Evolutionary conservation across 2,113 vertebrate species (phyloP), one percentile per base, ranked within the genome.

Genomic region (Brachyhypopomus gauderio): DNA sequence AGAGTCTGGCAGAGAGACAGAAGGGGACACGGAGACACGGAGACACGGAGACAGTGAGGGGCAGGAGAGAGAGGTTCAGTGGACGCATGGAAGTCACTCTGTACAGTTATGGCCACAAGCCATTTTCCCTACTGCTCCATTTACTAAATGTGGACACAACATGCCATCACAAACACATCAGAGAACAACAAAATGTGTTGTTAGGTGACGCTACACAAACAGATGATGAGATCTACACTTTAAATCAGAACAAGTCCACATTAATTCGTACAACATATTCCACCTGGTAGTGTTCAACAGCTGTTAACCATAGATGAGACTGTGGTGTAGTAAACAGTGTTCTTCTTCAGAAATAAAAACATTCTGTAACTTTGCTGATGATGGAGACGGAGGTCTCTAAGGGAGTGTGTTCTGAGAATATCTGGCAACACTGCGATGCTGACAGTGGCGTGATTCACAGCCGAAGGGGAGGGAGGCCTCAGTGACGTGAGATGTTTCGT

Each of bases 101-200:
- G 80, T 59, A 85, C 72, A n/a, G 67, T 75, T 77, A 80, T 60
- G 60, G 71, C 84, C 74, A 70, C n/a, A 66, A 78, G 81, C 74
- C 63, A 56, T 74, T 81, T 59, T 78, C 63, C 60, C 62, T 45
- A 59, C 67, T 73, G 82, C 75, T 72, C 67, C 60, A 83, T 77
- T 82, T 83, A 79, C 82, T 75, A 78, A 80, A 85, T 78, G 72
- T 83, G 73, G 62, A 59, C 22, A 45, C 12, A 55, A 66, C 78
- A 60, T 76, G 75, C 41, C 45, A 52, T 12, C 5, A 70, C 34
- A 34, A 52, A 76, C 12, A 69, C 22, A 75, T 38, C 19, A 52
- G 38, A 77, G 71, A 55, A 78, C 1, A n/a, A 19, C 48, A 58
- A 20, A 52, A 52, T 41, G 81, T 83, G 70, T 2, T 27, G 36